Evolutionary conservation across 2,797 vertebrate species (phyloP).

Genomic region (Onychomys torridus): DNA sequence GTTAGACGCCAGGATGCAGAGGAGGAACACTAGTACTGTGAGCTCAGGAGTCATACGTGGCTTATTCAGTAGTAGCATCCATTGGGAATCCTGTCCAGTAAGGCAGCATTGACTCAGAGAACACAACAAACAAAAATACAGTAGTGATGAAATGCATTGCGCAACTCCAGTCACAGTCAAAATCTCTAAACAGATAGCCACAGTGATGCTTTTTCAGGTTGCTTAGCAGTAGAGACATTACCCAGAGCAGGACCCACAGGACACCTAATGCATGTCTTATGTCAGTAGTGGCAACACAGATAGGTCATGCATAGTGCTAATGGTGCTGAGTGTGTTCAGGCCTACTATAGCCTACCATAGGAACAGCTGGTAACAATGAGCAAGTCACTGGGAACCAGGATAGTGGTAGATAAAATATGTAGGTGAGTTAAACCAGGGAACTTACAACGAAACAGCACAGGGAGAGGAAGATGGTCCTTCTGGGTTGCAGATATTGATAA

Average conservation of each 20-base stretch:
- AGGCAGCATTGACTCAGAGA: conserved; percentile 78
- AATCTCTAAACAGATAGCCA: neutral
- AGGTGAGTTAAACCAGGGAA: neutral
- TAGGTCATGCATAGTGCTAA: conserved; percentile 84
- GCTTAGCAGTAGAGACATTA: conserved; percentile 77
- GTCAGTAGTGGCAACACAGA: conserved; percentile 83
- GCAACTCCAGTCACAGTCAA: neutral
- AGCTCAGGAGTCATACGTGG: conserved; percentile 66
- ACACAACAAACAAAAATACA: neutral
- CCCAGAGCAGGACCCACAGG: neutral
- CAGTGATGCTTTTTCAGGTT: neutral
- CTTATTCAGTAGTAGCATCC: neutral
- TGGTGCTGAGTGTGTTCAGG: conserved; percentile 80
- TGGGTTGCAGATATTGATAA: conserved; percentile 53
- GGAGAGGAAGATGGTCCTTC: neutral
- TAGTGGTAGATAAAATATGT: neutral
- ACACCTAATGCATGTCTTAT: conserved; percentile 8
- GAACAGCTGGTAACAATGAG: neutral
- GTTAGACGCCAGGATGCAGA: conserved; percentile 70
- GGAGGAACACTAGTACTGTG: conserved; percentile 82
- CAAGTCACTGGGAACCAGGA: neutral
- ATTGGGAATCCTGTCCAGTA: conserved; percentile 76
- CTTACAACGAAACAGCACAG: neutral
- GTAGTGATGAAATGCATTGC: neutral
- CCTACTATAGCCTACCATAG: neutral